Base-by-base conservation (phyloP, 2,797 vertebrate species). In the Lutjanus campechanus region DNA sequence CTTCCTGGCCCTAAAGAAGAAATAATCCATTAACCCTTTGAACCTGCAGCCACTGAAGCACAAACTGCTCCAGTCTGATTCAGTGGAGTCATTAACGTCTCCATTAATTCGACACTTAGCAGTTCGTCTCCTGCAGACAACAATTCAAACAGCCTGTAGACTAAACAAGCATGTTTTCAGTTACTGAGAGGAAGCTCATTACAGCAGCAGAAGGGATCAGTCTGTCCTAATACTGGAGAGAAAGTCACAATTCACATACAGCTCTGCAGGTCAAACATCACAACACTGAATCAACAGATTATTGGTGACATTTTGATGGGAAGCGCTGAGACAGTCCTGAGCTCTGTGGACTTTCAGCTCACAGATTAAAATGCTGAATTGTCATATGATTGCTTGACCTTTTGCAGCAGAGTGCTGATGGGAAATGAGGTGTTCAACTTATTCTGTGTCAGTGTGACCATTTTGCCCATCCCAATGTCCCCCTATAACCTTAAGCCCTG, bases 1-100 rank as follows among this genome's bases (percentile, higher is more conserved):
- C 41, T 59, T 69, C 44, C 11, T 68, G 61, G 80, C 43, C 62
- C 68, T 66, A 1, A 71, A 79, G 72, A 36, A 69, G 76, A 67
- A 85, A 79, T 61, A 36, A 70, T 54, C 79, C 74, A 85, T 88
- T 84, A 83, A 81, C 85, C 69, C 69, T 69, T 79, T 72, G 75
- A 87, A 83, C 85, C 76, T 59, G 62, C 54, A 70, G 86, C 77
- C 71, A 19, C 29, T 46, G 76, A 49, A 70, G 69, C 87, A 60
- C 77, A 77, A 86, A 81, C 58, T 7, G 73, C 83, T 77, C 64
- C 61, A 5, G 44, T 83, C 41, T 65, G 78, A 76, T 77, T 83
- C 85, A 78, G 73, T 29, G 3, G 77, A 71, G 76, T 86, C 78
- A 69, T 84, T 85, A 85, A 74, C 19, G 29, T 76, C 79, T 69